These are phyloP conservation scores for Indicator maculatus DNA, from an alignment of 2,113 vertebrate species.

Conservation along the genomic window DNA sequence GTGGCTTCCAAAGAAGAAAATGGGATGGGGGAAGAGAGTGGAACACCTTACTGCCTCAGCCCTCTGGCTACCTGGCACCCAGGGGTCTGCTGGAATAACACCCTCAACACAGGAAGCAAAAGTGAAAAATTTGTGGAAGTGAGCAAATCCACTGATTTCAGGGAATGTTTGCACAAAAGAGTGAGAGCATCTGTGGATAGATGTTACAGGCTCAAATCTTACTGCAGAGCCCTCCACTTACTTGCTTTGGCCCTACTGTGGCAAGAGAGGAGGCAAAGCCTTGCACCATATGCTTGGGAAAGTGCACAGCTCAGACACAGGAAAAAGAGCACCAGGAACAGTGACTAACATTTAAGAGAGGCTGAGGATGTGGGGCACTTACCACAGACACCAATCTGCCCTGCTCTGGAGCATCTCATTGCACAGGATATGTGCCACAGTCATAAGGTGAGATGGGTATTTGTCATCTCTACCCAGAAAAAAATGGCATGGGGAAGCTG, in stretches of 20 bases:
- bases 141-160: slow-evolving; percentile 2
- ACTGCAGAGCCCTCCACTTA: neutral
- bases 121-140: neutral
- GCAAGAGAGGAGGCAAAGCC: neutral
- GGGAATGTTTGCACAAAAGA: neutral
- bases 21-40: neutral
- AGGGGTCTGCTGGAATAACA: neutral
- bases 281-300: neutral
- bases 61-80: neutral
- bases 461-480: slow-evolving; percentile 47
- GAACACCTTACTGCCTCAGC: neutral
- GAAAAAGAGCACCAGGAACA: neutral
- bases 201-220: neutral
- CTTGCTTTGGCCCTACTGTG: neutral
- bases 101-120: slow-evolving; percentile 22
- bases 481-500: neutral
- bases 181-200: neutral
- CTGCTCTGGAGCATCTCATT: slow-evolving; percentile 26
- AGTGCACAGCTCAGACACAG: neutral
- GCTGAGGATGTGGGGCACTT: neutral
- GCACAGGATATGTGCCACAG: slow-evolving; percentile 37
- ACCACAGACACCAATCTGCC: neutral
- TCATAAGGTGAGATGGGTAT: slow-evolving; percentile 34
- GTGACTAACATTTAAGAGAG: neutral
- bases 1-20: slow-evolving; percentile 35